Evolutionary conservation across 2,797 vertebrate genomes (phyloP).

Genomic region (Dendrocincla fuliginosa): DNA sequence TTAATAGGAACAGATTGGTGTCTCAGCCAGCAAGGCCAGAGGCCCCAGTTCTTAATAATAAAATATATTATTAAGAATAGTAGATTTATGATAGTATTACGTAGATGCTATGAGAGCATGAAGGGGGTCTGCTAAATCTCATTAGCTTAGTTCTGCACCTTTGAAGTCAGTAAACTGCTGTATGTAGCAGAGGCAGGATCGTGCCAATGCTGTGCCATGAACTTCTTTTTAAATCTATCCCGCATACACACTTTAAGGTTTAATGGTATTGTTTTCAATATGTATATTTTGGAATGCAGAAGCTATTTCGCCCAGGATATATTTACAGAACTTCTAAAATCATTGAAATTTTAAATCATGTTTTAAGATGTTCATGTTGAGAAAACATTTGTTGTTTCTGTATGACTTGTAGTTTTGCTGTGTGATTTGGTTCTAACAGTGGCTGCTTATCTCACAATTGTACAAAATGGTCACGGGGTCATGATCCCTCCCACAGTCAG

Average conservation of each 20-base stretch:
- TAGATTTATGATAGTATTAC: neutral
- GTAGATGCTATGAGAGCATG: neutral
- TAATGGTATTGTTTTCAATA: neutral
- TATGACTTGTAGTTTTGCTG: neutral
- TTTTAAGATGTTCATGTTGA: neutral
- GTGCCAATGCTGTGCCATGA: neutral
- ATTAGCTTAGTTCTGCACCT: neutral
- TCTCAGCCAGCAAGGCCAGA: neutral
- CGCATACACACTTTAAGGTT: neutral
- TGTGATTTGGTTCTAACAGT: neutral
- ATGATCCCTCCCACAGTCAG: neutral
- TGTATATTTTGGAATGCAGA: neutral
- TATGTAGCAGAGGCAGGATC: neutral
- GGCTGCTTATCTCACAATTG: neutral
- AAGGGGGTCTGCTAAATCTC: neutral
- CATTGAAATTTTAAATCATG: neutral
- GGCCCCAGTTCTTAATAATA: neutral
- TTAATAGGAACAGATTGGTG: slow-evolving; percentile 33
- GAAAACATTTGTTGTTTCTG: neutral
- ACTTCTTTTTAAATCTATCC: neutral
- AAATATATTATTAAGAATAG: neutral
- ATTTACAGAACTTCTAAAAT: neutral
- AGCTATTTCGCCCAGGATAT: neutral
- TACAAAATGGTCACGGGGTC: fast-evolving
- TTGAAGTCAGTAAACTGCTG: neutral